Base-by-base conservation (phyloP, 2,113 vertebrate genomes). In the Dasyprocta punctata region DNA sequence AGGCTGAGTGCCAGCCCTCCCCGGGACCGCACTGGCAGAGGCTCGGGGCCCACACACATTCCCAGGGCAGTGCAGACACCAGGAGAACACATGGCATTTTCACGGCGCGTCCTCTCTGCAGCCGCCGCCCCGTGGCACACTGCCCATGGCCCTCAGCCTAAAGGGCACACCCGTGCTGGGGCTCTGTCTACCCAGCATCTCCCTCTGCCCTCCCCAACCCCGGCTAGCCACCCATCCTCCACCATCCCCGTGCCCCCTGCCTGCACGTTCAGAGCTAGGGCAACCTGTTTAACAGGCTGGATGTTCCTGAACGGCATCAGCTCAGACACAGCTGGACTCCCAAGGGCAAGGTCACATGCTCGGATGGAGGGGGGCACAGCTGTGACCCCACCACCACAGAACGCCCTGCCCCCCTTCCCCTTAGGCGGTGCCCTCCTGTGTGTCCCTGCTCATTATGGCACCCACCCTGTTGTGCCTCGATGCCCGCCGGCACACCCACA, bases 1-100 rank as follows among this genome's bases (percentile, higher is more conserved):
- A 20, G 95, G 96, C 97, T 20, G 0, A 1, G 14, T 77, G 95
- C 96, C 98, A 96, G 95, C 7, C 0, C 80, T 54, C 73, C 90
- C 89, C 5, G 0, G 89, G 93, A 71, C 73, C 16, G 44, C 19
- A 5, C 71, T 80, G 89, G 95, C 89, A 80, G 30, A 77, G 89
- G 56, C 86, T 26, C 0, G 14, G 92, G 58, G 36, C 8, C 58
- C 86, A 26, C 86, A 54, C 0, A 38, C 24, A 30, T 61, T 77
- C 92, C 10, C 1, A 0, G 86, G 92, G 83, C 17, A 3, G 44
- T 14, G 5, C 73, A 78, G 73, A 26, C 38, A 8, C 87, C 56
- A 5, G 0, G 1, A 47, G 52, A 58, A n/a, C 6, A 44, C 44
- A 28, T 0, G 5, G 5, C 44, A 0, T 28, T 30, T 77, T 26